phyloP scores from a whole-genome alignment of 2,888 invertebrate species.

The Ophioninae sp. region DNA sequence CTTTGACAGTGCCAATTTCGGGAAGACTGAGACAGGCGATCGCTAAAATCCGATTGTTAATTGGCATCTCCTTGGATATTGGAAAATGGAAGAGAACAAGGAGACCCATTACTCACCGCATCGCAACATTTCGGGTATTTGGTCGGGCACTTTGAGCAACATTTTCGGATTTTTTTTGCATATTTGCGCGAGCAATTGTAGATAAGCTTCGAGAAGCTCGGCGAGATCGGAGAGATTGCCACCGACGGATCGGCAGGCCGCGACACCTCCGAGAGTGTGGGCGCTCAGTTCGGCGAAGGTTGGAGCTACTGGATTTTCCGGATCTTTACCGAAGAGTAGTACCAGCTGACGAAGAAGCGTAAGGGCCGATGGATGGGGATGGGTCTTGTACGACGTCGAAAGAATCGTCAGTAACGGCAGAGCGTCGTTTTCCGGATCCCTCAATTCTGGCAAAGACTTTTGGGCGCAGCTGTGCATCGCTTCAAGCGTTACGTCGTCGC shows the following conservation, averaged over 20 bases:
- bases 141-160: constrained; percentile 78
- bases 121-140: constrained; percentile 79
- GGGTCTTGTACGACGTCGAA: constrained; percentile 78
- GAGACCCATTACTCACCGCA: constrained; percentile 74
- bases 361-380: constrained; percentile 81
- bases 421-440: constrained; percentile 75
- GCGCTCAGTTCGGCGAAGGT: constrained; percentile 74
- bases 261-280: constrained; percentile 75
- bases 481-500: constrained; percentile 85
- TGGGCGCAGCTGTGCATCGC: constrained; percentile 80
- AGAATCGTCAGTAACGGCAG: constrained; percentile 71
- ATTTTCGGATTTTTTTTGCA: constrained; percentile 84
- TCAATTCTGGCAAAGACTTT: constrained; percentile 74
- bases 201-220: constrained; percentile 88
- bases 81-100: not conserved
- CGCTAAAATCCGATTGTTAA: constrained; percentile 77
- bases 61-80: not conserved
- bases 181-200: constrained; percentile 85
- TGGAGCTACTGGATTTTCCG: constrained; percentile 72
- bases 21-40: constrained; percentile 84
- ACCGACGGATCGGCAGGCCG: constrained; percentile 73
- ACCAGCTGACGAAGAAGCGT: constrained; percentile 79
- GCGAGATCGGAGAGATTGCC: constrained; percentile 84
- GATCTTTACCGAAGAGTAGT: constrained; percentile 80
- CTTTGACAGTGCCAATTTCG: constrained; percentile 84